Base-by-base conservation (phyloP, 1,140 invertebrate genomes). In the Cataglyphis hispanica region DNA sequence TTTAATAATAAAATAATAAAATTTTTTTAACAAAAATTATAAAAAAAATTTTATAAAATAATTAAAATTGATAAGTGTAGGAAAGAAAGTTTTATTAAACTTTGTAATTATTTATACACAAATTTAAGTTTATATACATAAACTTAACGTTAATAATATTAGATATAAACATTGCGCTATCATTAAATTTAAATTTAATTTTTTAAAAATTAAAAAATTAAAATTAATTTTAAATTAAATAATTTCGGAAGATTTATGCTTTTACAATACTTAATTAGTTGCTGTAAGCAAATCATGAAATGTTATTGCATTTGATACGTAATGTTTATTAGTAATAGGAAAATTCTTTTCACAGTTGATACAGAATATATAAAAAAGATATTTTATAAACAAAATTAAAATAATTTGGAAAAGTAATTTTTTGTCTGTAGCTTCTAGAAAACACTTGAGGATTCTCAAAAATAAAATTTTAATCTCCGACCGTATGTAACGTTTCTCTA, bases 381-480 rank as follows among this genome's bases (percentile, higher is more conserved):
- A 34, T 16, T 3, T 60, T 8, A 40, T 69, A 34, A 10, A 27
- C n/a, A 11, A 61, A 22, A 8, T 10, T 53, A 58, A 43, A 72
- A n/a, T 60, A 60, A 31, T 53, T 22, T 37, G 1, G 19, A 60
- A 83, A 19, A 72, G 19, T 46, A 83, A 74, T 81, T 74, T 60
- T 83, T 37, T 34, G 5, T 1, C 31, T 31, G 43, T 22, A 5
- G 19, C 13, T 67, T 69, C 31, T 56, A 46, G 8, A 43, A 13
- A 4, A 83, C 34, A 40, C 67, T 27, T 25, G 53, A 83, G 67
- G 53, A 37, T 74, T 46, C n/a, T 61, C 53, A 83, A 74, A 74
- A 83, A 83, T 83, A 53, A n/a, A 83, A 74, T 83, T 83, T 81
- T 83, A 83, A 83, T 74, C 74, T 72, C 37, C 27, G n/a, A 69